phyloP scores from a whole-genome alignment of 2,888 invertebrate species.

The Epirrhoe tristata region DNA sequence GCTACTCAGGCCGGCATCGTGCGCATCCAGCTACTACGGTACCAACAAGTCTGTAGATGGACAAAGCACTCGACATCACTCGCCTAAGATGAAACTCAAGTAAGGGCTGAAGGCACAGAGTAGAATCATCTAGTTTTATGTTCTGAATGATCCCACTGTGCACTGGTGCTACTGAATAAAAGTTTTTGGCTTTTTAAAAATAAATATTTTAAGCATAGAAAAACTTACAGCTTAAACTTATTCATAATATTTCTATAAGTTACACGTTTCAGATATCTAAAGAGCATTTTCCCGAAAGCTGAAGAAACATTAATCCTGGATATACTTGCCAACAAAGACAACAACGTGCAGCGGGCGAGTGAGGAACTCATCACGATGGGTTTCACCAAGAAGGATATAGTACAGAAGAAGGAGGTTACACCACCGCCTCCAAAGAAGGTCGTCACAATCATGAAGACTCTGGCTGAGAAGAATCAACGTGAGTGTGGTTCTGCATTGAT shows the following conservation, averaged over 20 bases:
- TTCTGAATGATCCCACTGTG: no score
- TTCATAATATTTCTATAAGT: no score
- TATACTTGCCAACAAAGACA: slow-evolving; percentile 93
- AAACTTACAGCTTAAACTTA: no score
- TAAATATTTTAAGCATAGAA: no score
- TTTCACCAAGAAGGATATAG: slow-evolving; percentile 90
- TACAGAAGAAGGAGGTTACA: slow-evolving; percentile 59
- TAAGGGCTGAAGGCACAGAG: slow-evolving; percentile 62
- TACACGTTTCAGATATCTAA: slow-evolving; percentile 92
- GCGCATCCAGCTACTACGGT: slow-evolving; percentile 85
- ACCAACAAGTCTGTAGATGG: slow-evolving; percentile 86
- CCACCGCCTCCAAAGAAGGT: slow-evolving; percentile 78
- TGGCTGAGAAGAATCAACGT: slow-evolving; percentile 90
- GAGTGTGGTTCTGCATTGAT: slow-evolving; percentile 51
- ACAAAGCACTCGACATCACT: slow-evolving; percentile 89
- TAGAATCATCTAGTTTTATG: background rate
- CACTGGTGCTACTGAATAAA: no score
- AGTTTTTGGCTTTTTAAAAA: no score
- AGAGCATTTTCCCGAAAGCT: slow-evolving; percentile 95
- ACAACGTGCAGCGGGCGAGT: slow-evolving; percentile 95
- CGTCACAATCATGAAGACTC: slow-evolving; percentile 87
- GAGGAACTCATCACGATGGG: slow-evolving; percentile 93
- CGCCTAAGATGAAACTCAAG: slow-evolving; percentile 97
- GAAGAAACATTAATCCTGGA: slow-evolving; percentile 95
- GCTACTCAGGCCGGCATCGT: slow-evolving; percentile 85